Evolutionary conservation across 2,888 invertebrate species (phyloP), one percentile per base, ranked within the genome.

Genomic region (Drosophila percnosoma): DNA sequence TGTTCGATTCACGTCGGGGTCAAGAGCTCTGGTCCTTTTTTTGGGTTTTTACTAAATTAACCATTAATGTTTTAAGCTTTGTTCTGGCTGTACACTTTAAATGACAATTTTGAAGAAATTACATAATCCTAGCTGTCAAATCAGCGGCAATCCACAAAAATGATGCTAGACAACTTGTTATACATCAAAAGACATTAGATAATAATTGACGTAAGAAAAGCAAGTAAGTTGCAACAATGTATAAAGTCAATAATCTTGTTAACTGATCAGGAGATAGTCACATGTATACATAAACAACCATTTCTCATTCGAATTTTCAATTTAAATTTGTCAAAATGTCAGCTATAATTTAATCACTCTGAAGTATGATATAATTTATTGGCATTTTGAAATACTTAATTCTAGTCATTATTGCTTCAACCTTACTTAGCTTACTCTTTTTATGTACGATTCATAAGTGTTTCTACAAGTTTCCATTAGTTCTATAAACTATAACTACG

Each of bases 1-100:
- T 89, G 85, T 85, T 85, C 85, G 88, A 85, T 85, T 85, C 85
- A 89, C 85, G 87, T 85, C 89, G 89, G 89, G 89, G 89, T 85
- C 90, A 89, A 24, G 5, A 6, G 13, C 3, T 6, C 7, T 2
- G 0, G 5, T 13, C 40, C 11, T 45, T 51, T 66, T 65, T 61
- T 64, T 24, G 45, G 8, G 45, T 24, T 15, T 45, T 24, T 24
- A 45, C 8, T 4, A 45, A 45, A 45, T 24, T 4, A 45, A 7
- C 45, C 13, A 13, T 59, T 21, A n/a, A 36, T 40, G 7, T 3
- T 13, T 15, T n/a, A 13, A 4, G 0, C 13, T 7, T 13, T 13
- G 13, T 40, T 21, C 55, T 40, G 31, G 38, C 4, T 15, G 5
- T 4, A 40, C 21, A 40, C 15, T 24, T 7, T 7, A 4, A 21